phyloP scores from a whole-genome alignment of 1,140 invertebrate species.

The Metaphire vulgaris region DNA sequence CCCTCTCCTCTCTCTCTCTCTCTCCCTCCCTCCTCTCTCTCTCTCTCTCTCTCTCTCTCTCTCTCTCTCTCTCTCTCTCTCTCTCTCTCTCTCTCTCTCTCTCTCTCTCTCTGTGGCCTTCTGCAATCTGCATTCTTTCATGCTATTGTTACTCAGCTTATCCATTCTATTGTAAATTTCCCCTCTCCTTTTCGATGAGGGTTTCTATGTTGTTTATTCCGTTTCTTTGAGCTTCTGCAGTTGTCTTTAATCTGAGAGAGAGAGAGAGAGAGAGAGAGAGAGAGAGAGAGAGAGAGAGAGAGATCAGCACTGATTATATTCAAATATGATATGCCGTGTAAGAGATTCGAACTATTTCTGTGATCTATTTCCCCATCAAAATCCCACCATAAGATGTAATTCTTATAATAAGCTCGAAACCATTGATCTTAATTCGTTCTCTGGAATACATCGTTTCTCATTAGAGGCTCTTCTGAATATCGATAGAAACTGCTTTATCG shows the following conservation, averaged over 20 bases:
- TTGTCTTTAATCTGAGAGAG: neutral
- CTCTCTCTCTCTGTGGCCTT: neutral
- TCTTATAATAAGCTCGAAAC: too few species aligned
- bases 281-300: neutral
- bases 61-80: constrained; percentile 1
- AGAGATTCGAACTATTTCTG: too few species aligned
- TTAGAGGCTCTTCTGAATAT: too few species aligned
- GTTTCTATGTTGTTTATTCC: constrained; percentile 10
- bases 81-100: constrained; percentile 21
- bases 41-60: neutral
- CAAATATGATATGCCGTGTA: too few species aligned
- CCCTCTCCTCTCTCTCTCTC: neutral
- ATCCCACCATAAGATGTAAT: too few species aligned
- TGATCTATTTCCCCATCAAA: too few species aligned
- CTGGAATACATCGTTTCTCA: too few species aligned
- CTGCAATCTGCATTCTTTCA: neutral
- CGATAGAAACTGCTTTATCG: too few species aligned
- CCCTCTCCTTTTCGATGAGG: neutral
- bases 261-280: neutral
- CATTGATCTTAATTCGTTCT: too few species aligned
- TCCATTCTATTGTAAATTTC: neutral
- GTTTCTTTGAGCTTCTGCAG: neutral
- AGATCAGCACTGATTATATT: neutral
- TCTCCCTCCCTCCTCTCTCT: neutral
- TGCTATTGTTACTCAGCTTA: neutral